phyloP scores from a whole-genome alignment of 2,113 vertebrate genomes.

The Leptodactylus fuscus region DNA sequence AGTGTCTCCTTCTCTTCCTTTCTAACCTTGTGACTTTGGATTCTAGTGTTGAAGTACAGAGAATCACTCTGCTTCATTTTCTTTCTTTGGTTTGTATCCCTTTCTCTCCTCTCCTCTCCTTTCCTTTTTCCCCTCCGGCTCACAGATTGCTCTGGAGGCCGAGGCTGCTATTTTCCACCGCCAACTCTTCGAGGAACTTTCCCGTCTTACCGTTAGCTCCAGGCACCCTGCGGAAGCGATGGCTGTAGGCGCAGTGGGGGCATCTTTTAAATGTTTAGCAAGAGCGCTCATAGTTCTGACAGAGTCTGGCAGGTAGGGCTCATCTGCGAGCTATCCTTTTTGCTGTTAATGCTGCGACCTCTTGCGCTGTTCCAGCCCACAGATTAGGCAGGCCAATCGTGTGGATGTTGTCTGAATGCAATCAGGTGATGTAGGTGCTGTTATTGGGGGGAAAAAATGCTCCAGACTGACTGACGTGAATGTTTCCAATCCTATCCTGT shows the following conservation, averaged over 20 bases:
- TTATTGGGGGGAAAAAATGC: neutral
- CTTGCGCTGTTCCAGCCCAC: neutral
- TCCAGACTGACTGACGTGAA: constrained; percentile 64
- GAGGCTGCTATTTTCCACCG: constrained; percentile 73
- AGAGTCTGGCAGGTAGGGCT: constrained; percentile 96
- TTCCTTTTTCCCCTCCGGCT: constrained; percentile 68
- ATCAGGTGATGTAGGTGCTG: constrained; percentile 21
- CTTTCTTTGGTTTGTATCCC: constrained; percentile 67
- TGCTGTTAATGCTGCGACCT: neutral
- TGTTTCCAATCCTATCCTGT: constrained; percentile 63
- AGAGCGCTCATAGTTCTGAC: constrained; percentile 95
- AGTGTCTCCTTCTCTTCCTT: neutral
- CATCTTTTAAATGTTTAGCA: constrained; percentile 96
- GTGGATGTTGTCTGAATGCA: constrained; percentile 24
- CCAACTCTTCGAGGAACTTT: constrained; percentile 84
- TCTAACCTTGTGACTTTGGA: constrained; percentile 30
- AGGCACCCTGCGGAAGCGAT: constrained; percentile 91
- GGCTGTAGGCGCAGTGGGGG: constrained; percentile 94
- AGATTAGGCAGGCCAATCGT: constrained; percentile 13
- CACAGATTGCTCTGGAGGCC: constrained; percentile 81
- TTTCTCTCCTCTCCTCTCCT: constrained; percentile 66
- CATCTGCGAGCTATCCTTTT: constrained; percentile 40
- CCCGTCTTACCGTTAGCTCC: constrained; percentile 74
- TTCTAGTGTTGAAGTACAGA: constrained; percentile 37
- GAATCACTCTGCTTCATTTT: constrained; percentile 67